Evolutionary conservation across 2,113 vertebrate genomes (phyloP), one percentile per base, ranked within the genome.

Genomic region (Chitala chitala): DNA sequence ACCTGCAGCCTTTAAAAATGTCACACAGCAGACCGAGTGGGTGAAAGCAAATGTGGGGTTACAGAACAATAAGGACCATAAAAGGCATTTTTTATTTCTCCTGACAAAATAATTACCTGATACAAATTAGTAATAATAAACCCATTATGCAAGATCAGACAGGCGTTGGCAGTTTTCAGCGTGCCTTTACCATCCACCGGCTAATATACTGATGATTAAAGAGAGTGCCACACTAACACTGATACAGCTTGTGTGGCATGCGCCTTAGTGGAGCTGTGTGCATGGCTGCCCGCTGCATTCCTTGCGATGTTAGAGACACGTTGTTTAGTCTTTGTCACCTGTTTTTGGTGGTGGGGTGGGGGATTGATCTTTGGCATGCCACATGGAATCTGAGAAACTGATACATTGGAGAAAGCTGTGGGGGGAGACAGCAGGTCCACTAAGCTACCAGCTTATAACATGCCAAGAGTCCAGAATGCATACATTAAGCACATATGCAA

Each of bases 81-180:
- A 46, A 58, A 36, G 69, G 48, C 13, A 4, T 12, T 38, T 24
- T 56, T 72, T 20, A 44, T 59, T 36, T 12, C 26, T 44, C 12
- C 13, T 42, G n/a, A 44, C 26, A 51, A 56, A 44, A 58, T 59
- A 26, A 48, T 42, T 26, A 46, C 54, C 59, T 17, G 9, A 59
- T 46, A 58, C 8, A 33, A 59, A 44, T 72, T 58, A 59, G 54
- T 68, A 22, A 68, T 48, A 68, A 48, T 68, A 68, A 13, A 29
- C 20, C 42, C 10, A 6, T 31, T 61, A 72, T 58, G 59, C 24
- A 20, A 59, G 40, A 58, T 29, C 22, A 56, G 71, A 26, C 38
- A 58, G 55, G 38, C 31, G 40, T 26, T 24, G 29, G 29, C 31
- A 36, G 33, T 69, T 17, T 51, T 24, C 22, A 31, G 17, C 1